These are phyloP conservation scores for Sebastes baramenuke DNA, from an alignment of 2,797 vertebrate genomes.

Conservation along the genomic window DNA sequence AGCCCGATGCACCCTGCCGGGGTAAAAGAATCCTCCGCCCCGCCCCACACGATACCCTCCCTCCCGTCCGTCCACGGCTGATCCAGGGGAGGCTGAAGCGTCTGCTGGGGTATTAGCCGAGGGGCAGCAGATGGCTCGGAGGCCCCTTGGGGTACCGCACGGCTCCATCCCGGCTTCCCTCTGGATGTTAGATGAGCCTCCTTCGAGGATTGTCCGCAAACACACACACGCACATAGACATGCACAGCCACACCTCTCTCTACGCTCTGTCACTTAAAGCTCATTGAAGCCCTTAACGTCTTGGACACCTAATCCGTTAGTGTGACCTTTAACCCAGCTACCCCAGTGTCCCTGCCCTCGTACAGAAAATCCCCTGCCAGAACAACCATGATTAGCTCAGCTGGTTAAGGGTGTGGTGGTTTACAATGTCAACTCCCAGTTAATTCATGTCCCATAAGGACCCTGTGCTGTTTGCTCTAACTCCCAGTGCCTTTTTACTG, in stretches of 20 bases:
- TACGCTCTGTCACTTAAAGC: slow-evolving; percentile 52
- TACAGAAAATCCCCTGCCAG: slow-evolving; percentile 55
- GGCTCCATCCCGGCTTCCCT: slow-evolving; percentile 65
- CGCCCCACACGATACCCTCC: slow-evolving; percentile 28
- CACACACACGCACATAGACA: slow-evolving; percentile 38
- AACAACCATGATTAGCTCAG: slow-evolving; percentile 64
- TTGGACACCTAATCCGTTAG: slow-evolving; percentile 70
- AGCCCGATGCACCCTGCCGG: slow-evolving; percentile 26
- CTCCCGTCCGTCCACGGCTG: slow-evolving; percentile 45
- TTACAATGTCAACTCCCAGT: slow-evolving; percentile 62
- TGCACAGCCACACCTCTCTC: slow-evolving; percentile 48
- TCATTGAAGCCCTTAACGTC: slow-evolving; percentile 48
- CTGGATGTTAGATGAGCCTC: slow-evolving; percentile 72
- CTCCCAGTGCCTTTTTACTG: neutral
- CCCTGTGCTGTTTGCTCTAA: slow-evolving; percentile 23
- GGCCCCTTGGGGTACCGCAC: slow-evolving; percentile 66
- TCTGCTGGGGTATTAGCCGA: slow-evolving; percentile 80
- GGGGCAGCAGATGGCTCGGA: slow-evolving; percentile 74
- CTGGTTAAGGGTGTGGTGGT: slow-evolving; percentile 72
- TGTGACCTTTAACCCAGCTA: slow-evolving; percentile 66
- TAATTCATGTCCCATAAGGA: slow-evolving; percentile 62
- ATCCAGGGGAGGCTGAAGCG: slow-evolving; percentile 62
- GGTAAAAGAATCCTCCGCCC: slow-evolving; percentile 52
- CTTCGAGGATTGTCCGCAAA: slow-evolving; percentile 62
- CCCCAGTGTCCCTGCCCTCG: slow-evolving; percentile 18